Percentiles rank a stretch among this genome's conserved stretches.
These are phyloP conservation scores for Rhyzopertha dominica DNA, from an alignment of 1,140 invertebrate species.

Conservation along the genomic window DNA sequence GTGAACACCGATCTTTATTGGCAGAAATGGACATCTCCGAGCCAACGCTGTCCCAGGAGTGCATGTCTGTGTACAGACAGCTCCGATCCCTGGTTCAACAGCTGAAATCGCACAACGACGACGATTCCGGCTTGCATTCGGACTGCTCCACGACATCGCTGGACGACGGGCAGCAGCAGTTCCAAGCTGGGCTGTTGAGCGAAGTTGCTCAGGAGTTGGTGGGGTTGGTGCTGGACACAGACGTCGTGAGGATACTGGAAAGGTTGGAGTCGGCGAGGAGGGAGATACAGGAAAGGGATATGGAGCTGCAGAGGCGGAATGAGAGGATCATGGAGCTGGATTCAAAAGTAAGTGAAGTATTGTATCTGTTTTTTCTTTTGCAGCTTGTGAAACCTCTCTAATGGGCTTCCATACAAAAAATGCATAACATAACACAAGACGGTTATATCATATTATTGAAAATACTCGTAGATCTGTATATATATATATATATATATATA, in stretches of 20 bases:
- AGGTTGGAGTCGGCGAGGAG: constrained; percentile 70
- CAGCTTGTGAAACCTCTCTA: too few species aligned
- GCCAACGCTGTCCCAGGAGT: constrained; percentile 58
- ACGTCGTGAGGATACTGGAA: constrained; percentile 73
- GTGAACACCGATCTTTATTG: constrained; percentile 55
- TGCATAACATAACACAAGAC: too few species aligned
- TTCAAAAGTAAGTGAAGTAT: constrained; percentile 60
- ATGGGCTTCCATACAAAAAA: too few species aligned
- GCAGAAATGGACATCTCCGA: constrained; percentile 73
- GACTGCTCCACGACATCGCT: constrained; percentile 51
- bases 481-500: too few species aligned
- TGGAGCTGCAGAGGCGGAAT: constrained; percentile 73
- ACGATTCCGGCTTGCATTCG: constrained; percentile 55
- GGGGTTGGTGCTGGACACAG: constrained; percentile 64
- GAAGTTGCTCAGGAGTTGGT: constrained; percentile 66
- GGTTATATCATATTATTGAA: too few species aligned
- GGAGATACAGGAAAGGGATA: constrained; percentile 66
- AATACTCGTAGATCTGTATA: too few species aligned
- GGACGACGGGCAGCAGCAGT: constrained; percentile 39
- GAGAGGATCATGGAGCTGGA: constrained; percentile 75
- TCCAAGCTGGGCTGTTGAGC: constrained; percentile 41
- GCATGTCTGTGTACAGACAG: constrained; percentile 62
- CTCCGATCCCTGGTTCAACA: constrained; percentile 63
- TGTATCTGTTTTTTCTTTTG: too few species aligned
- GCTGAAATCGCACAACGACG: constrained; percentile 65